Percentiles rank a stretch among this genome's conserved stretches.
These are phyloP conservation scores for Delphinapterus leucas DNA, from an alignment of 2,113 vertebrate genomes.

Conservation along the genomic window DNA sequence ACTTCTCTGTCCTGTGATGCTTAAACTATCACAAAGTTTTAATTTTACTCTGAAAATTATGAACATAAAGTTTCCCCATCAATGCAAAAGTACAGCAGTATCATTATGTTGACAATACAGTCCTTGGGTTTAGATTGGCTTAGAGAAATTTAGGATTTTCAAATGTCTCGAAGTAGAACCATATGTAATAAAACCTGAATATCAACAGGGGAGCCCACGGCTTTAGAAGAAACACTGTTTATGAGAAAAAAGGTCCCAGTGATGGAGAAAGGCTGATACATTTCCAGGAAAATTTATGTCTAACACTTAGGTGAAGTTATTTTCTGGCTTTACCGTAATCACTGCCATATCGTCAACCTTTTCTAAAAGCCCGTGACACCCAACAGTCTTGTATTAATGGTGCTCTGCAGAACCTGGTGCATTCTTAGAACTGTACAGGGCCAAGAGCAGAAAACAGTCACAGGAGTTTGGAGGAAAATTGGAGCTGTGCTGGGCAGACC, in stretches of 20 bases:
- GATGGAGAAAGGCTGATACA: background rate
- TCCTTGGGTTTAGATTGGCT: background rate
- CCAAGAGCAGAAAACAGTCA: background rate
- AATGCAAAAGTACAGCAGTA: background rate
- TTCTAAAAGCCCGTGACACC: background rate
- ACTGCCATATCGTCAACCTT: background rate
- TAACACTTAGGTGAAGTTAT: background rate
- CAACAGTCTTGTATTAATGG: background rate
- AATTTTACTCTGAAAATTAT: background rate
- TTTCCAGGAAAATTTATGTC: background rate
- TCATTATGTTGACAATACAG: background rate
- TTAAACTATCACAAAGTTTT: background rate
- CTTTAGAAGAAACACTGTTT: background rate
- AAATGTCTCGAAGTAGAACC: background rate
- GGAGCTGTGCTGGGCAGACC: too few species aligned
- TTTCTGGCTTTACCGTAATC: background rate
- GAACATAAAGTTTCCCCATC: background rate
- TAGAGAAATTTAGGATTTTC: background rate
- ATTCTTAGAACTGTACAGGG: too few species aligned
- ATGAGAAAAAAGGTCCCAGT: background rate
- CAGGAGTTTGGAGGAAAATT: background rate
- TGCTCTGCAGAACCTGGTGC: background rate
- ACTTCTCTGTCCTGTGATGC: background rate
- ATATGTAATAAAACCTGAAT: background rate
- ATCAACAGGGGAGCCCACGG: background rate